phyloP scores from a whole-genome alignment of 2,888 invertebrate genomes.

The Leptinotarsa peninsularis region DNA sequence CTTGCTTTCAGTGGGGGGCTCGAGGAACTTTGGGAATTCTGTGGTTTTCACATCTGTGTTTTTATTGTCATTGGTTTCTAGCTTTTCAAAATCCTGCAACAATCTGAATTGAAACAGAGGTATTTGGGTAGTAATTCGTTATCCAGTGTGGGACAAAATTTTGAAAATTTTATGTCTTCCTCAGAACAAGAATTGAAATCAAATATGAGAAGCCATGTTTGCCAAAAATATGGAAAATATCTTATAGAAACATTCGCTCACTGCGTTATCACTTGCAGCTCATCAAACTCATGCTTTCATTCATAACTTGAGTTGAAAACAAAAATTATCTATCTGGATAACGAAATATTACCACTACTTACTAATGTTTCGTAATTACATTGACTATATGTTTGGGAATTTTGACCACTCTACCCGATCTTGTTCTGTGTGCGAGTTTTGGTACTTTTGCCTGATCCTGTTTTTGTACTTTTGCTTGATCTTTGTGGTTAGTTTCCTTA shows the following conservation, averaged over 20 bases:
- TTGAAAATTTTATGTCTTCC: no score
- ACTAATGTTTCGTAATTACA: conserved; percentile 42
- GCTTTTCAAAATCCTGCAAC: conserved; percentile 59
- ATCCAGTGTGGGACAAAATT: no score
- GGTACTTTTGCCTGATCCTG: conserved; percentile 32
- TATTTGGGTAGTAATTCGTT: no score
- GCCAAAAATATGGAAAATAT: no score
- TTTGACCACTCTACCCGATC: conserved; percentile 61
- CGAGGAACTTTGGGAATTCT: conserved; percentile 56
- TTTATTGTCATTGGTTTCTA: conserved; percentile 52
- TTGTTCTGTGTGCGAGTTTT: conserved; percentile 55
- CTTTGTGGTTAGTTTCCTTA: conserved; percentile 24
- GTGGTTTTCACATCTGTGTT: conserved; percentile 49
- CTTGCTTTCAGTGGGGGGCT: conserved; percentile 40
- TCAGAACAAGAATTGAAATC: no score
- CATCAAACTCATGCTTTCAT: no score
- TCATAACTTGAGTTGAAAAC: neutral
- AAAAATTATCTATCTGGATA: neutral
- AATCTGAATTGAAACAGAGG: neutral
- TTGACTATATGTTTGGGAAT: conserved; percentile 60
- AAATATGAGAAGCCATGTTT: no score
- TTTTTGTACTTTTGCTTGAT: conserved; percentile 30
- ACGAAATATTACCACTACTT: conserved; percentile 17
- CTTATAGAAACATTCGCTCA: no score
- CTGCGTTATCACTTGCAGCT: no score